Evolutionary conservation across 2,797 vertebrate species (phyloP).

Genomic region (Sphenodon punctatus): DNA sequence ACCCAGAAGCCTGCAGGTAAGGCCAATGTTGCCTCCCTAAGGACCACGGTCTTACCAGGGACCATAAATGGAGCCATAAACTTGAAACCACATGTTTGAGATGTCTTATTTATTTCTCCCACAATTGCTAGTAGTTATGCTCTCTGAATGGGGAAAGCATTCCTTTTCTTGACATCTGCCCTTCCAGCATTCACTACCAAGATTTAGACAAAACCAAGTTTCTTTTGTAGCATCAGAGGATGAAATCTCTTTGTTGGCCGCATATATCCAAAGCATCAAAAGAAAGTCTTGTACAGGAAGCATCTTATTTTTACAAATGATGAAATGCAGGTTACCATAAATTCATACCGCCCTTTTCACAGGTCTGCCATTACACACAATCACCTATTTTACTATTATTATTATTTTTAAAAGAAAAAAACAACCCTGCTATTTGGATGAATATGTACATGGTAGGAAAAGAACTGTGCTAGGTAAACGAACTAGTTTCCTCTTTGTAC

Average conservation of each 20-base stretch:
- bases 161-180: background rate
- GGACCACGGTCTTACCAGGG: background rate
- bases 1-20: background rate
- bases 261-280: background rate
- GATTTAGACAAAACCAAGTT: background rate
- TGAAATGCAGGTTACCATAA: background rate
- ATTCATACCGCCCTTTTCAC: background rate
- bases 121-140: background rate
- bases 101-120: background rate
- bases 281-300: accelerated
- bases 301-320: background rate
- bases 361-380: background rate
- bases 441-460: accelerated
- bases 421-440: background rate
- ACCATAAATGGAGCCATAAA: background rate
- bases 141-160: accelerated
- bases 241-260: background rate
- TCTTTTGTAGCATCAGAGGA: background rate
- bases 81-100: background rate
- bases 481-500: background rate
- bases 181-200: background rate
- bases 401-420: background rate
- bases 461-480: accelerated
- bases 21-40: background rate
- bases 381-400: background rate